Percentiles rank a stretch among this genome's conserved stretches.
phyloP scores from a whole-genome alignment of 2,113 vertebrate species.

The Tachuris rubrigastra region DNA sequence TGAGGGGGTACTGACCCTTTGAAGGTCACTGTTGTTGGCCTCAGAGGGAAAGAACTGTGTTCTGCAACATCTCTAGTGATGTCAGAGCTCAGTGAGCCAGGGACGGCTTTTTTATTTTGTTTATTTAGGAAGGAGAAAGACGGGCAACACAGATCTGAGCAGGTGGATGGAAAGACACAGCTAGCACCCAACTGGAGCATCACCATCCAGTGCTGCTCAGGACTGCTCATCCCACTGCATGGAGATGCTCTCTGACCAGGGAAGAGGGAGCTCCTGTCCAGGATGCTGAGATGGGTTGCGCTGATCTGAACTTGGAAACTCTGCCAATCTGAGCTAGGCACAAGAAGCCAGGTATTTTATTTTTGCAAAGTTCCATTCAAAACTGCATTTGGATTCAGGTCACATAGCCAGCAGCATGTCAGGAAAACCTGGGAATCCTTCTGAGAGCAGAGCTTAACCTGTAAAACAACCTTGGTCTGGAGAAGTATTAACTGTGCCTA shows the following conservation, averaged over 20 bases:
- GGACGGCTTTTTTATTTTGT: background rate
- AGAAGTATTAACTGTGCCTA: constrained; percentile 52
- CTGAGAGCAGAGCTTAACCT: constrained; percentile 34
- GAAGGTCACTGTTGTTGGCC: background rate
- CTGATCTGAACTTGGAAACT: background rate
- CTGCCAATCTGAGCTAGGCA: background rate
- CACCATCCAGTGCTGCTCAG: background rate
- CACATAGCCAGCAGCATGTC: constrained; percentile 3
- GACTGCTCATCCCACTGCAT: background rate
- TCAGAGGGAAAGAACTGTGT: background rate
- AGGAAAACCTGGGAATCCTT: constrained; percentile 28
- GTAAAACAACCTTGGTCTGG: constrained; percentile 35
- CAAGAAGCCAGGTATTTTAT: background rate
- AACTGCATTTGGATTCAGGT: constrained; percentile 12
- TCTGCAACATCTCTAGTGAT: background rate
- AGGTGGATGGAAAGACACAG: background rate
- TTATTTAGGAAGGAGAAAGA: background rate
- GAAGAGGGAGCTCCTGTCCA: background rate
- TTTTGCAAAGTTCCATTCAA: background rate
- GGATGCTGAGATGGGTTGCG: background rate
- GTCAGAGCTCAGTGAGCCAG: background rate
- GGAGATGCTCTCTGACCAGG: background rate
- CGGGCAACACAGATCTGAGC: background rate
- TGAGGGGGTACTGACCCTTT: background rate
- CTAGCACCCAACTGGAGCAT: background rate